phyloP scores from a whole-genome alignment of 2,888 invertebrate species.

The Parapristionchus giblindavisi region DNA sequence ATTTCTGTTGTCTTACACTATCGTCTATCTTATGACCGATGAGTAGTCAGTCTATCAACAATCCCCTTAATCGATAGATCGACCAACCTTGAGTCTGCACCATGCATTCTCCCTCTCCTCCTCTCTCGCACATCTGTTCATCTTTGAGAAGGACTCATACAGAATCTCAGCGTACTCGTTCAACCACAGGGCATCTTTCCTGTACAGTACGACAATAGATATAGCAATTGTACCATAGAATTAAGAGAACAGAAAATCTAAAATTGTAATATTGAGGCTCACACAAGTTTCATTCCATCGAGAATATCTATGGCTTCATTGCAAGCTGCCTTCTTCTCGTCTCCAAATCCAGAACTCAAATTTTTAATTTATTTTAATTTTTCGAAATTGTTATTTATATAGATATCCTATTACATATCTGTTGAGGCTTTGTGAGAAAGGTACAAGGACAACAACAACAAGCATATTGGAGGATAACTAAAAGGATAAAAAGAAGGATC shows the following conservation, averaged over 20 bases:
- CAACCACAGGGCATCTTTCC: conserved; percentile 50
- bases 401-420: conserved; percentile 1
- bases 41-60: neutral
- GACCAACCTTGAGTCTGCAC: conserved; percentile 50
- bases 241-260: neutral
- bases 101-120: conserved; percentile 54
- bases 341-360: conserved; percentile 49
- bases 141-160: conserved; percentile 54
- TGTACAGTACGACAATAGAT: conserved; percentile 29
- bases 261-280: conserved; percentile 27
- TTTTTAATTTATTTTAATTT: neutral
- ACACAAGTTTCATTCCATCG: conserved; percentile 51
- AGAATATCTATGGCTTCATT: conserved; percentile 46
- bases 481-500: neutral
- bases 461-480: neutral
- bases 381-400: too few relatives aligned
- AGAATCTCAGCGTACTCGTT: conserved; percentile 50
- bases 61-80: neutral
- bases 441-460: neutral
- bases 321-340: conserved; percentile 58
- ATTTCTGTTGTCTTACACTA: neutral
- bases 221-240: neutral
- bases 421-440: neutral
- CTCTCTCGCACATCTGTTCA: conserved; percentile 53
- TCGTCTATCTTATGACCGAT: neutral